Percentiles rank a stretch among this genome's conserved stretches.
Conservation (phyloP, 2,888 invertebrate genomes). For the Tipula helvola region DNA sequence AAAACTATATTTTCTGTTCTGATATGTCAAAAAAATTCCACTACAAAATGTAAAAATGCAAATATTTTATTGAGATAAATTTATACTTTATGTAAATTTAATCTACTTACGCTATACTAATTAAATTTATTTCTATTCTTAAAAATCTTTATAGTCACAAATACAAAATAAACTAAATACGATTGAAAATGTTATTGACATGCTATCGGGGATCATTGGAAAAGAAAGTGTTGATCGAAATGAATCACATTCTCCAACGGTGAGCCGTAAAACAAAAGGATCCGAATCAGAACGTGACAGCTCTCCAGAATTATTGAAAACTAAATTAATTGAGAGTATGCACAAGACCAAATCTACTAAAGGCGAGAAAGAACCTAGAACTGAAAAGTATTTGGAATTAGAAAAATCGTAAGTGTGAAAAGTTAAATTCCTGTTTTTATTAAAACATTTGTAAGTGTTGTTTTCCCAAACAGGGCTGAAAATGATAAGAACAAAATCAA, state of each 20-base stretch:
- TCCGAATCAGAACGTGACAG: slow-evolving; percentile 21
- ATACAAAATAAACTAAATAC: slow-evolving; percentile 43
- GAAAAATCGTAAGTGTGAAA: neutral
- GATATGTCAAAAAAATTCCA: neutral
- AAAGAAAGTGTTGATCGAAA: slow-evolving; percentile 40
- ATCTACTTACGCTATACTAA: neutral
- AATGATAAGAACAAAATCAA: slow-evolving; percentile 42
- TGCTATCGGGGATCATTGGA: slow-evolving; percentile 74
- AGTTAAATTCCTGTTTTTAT: neutral
- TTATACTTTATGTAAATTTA: neutral
- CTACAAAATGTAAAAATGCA: neutral
- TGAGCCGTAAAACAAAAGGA: neutral
- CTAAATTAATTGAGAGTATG: slow-evolving; percentile 33
- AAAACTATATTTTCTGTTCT: neutral
- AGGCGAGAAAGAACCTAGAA: neutral
- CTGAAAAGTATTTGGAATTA: neutral
- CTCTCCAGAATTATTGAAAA: slow-evolving; percentile 33
- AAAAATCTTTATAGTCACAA: slow-evolving; percentile 25
- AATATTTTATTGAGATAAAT: neutral
- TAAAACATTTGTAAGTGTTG: neutral
- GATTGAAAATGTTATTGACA: slow-evolving; percentile 76
- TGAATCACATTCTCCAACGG: slow-evolving; percentile 18
- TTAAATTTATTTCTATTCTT: neutral
- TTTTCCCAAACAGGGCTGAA: neutral
- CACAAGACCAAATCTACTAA: slow-evolving; percentile 20